phyloP scores from a whole-genome alignment of 2,113 vertebrate genomes.

The Pygoscelis antarcticus region DNA sequence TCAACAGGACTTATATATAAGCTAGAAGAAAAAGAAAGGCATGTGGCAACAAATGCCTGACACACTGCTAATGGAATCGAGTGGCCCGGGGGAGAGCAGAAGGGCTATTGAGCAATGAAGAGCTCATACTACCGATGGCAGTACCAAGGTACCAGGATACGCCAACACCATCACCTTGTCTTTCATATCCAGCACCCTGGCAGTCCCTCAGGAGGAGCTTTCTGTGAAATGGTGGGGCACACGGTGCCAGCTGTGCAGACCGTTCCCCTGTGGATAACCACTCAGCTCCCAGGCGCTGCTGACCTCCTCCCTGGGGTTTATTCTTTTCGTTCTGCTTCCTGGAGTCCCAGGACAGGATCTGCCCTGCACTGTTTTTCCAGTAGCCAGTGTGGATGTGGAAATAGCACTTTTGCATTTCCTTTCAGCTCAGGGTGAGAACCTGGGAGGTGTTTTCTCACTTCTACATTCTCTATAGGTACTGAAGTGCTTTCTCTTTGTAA shows the following conservation, averaged over 20 bases:
- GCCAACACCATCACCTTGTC: rapidly evolving
- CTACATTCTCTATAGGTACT: neutral
- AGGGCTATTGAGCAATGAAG: neutral
- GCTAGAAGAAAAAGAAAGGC: neutral
- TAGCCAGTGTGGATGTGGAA: neutral
- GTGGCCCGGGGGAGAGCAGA: neutral
- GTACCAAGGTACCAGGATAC: neutral
- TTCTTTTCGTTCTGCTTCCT: neutral
- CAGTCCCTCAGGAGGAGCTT: neutral
- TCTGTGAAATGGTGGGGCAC: neutral
- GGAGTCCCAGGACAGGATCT: neutral
- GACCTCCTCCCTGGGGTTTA: neutral
- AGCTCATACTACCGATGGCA: neutral
- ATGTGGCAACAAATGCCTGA: neutral
- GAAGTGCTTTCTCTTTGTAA: neutral
- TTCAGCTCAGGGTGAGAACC: neutral
- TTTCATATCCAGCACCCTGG: neutral
- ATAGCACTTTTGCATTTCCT: neutral
- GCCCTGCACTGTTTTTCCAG: neutral
- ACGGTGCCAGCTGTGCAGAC: rapidly evolving
- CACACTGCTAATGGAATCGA: neutral
- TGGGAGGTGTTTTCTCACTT: neutral
- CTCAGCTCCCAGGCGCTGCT: neutral
- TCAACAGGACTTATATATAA: neutral
- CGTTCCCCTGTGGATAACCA: neutral